Evolutionary conservation across 2,113 vertebrate genomes (phyloP).

Genomic region (Melozone crissalis): DNA sequence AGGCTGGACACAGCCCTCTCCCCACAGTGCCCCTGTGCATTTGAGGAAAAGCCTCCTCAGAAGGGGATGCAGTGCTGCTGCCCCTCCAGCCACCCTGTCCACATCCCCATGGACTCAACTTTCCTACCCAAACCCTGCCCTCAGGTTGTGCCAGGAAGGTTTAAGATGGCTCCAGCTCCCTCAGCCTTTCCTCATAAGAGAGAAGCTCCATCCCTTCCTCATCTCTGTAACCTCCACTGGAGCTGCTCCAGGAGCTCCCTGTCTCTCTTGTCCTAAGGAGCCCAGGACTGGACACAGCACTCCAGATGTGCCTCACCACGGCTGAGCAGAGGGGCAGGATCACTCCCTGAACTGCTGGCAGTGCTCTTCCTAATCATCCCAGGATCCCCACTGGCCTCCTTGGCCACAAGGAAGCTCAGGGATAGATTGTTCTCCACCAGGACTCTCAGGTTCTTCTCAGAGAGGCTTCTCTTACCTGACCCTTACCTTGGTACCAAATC

Average conservation of each 20-base stretch:
- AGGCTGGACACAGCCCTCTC: background rate
- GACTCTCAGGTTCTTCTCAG: background rate
- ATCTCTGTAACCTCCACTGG: rapidly evolving
- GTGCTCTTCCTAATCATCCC: rapidly evolving
- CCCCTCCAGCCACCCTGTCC: background rate
- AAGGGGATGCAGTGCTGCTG: background rate
- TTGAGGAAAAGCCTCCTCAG: background rate
- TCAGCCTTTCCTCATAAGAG: background rate
- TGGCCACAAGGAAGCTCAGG: background rate
- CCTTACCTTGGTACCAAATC: background rate
- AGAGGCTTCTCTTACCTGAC: background rate
- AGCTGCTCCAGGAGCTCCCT: background rate
- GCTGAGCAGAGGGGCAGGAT: background rate
- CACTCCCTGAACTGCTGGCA: background rate
- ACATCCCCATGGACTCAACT: background rate
- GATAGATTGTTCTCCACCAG: background rate
- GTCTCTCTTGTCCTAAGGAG: background rate
- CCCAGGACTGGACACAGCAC: background rate
- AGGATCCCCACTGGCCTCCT: rapidly evolving
- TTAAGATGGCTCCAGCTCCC: background rate
- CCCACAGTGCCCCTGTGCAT: no score
- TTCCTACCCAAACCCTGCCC: background rate
- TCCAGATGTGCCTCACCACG: background rate
- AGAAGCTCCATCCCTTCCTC: background rate
- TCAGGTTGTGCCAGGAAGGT: background rate